A percentile compares a stretch with the other conserved stretches of the same genome.
Evolutionary conservation across 2,888 invertebrate genomes (phyloP).

Genomic region (Morpho deidamia): DNA sequence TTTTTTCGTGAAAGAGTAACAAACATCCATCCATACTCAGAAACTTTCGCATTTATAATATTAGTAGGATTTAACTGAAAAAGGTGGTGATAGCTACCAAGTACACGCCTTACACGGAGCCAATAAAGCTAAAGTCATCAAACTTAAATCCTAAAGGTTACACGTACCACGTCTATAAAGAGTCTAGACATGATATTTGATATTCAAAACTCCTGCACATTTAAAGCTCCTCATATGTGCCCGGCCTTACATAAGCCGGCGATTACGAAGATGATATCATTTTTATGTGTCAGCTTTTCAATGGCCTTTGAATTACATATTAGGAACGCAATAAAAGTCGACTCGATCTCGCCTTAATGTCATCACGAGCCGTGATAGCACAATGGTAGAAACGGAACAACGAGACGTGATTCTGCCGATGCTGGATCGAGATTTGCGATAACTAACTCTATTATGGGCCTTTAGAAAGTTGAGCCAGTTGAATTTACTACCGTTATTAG

Average conservation of each 20-base stretch:
- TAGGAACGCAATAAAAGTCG: conserved; percentile 19
- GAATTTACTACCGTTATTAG: background rate
- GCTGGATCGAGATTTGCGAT: conserved; percentile 3
- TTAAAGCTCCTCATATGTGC: conserved; percentile 1
- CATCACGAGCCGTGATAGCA: conserved; percentile 13
- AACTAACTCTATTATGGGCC: conserved; percentile 1
- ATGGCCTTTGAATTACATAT: conserved; percentile 17
- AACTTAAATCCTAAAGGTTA: background rate
- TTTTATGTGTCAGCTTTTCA: conserved; percentile 21
- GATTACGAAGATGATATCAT: conserved; percentile 22
- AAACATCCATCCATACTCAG: too few species aligned
- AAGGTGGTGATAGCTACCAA: too few species aligned
- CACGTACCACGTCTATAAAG: background rate
- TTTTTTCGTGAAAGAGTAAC: too few species aligned
- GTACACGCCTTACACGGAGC: too few species aligned
- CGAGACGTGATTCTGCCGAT: conserved; percentile 7
- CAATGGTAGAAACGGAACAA: conserved; percentile 5
- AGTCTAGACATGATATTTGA: background rate
- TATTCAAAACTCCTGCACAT: background rate
- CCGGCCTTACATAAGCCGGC: conserved; percentile 4
- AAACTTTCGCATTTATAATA: too few species aligned
- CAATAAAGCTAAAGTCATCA: too few species aligned
- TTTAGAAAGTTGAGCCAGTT: conserved; percentile 5
- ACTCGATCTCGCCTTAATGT: conserved; percentile 14
- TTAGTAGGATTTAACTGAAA: too few species aligned